Base-by-base conservation (phyloP, 2,797 vertebrate species). In the Lepus townsendii region DNA sequence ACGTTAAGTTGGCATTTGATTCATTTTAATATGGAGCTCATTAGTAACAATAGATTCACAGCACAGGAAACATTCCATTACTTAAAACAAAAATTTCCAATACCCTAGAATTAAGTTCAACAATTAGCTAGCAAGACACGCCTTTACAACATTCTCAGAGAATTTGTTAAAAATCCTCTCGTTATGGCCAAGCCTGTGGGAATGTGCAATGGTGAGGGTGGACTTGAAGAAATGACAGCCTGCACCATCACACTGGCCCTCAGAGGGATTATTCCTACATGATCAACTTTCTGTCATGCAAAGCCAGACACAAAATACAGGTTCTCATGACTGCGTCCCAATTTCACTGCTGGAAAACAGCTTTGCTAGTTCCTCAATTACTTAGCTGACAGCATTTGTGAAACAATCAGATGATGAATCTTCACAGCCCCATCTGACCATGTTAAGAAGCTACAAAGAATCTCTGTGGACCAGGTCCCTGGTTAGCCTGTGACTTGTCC, bases 11-110 rank as follows among this genome's bases (percentile, higher is more conserved):
- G 76, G 38, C 75, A 78, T 90, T 95, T 63, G 86, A 63, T 60
- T 71, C 35, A 35, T 82, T 86, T 60, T 92, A 88, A 73, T 84
- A 94, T 19, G n/a, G 68, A 91, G 63, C 84, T 95, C 89, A 90
- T 95, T 95, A 96, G 60, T 71, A 93, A 82, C 38, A 87, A 84
- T 93, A 93, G 71, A 93, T 93, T 95, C 85, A 90, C 79, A 92
- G 54, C 73, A 79, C 89, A 76, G 76, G 89, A 95, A 96, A 76
- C 30, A 90, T 95, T 83, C 73, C 66, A 47, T 84, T 83, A 87
- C 71, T 95, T 93, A 89, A 96, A 93, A 84, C 32, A 76, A 69
- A 63, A 71, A 5, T 73, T 32, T 65, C 85, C 20, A 84, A 89
- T 27, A 88, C n/a, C 52, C 47, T 86, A 75, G 71, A 52, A 92